phyloP scores from a whole-genome alignment of 2,888 invertebrate genomes.

The Cremastinae sp. region DNA sequence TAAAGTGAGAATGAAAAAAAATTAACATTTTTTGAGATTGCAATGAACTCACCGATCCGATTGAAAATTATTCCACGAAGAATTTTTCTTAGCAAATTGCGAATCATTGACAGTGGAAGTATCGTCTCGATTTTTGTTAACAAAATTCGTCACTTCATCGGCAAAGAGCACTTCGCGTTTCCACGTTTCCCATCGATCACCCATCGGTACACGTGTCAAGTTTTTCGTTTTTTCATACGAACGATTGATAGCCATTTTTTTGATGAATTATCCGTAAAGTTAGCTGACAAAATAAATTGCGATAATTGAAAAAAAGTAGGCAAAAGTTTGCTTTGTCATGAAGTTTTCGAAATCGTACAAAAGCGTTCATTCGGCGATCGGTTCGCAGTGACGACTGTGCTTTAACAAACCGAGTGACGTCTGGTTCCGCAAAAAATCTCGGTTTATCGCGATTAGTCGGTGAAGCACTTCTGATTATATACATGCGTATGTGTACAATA shows the following conservation, averaged over 20 bases:
- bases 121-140: conserved; percentile 33
- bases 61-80: conserved; percentile 26
- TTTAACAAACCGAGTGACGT: conserved; percentile 6
- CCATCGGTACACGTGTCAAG: conserved; percentile 52
- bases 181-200: conserved; percentile 59
- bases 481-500: not conserved
- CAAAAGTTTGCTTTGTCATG: not conserved
- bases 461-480: conserved; percentile 11
- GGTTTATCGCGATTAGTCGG: conserved; percentile 44
- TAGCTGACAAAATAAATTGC: not conserved
- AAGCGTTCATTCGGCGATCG: conserved; percentile 33
- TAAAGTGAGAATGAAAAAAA: conserved; percentile 17
- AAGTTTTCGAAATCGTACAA: not conserved
- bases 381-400: conserved; percentile 43
- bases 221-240: conserved; percentile 15
- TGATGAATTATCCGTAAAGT: conserved; percentile 9
- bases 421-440: conserved; percentile 28
- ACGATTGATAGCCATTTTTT: not conserved
- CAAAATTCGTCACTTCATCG: conserved; percentile 30
- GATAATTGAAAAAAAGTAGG: not conserved
- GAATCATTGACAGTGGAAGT: conserved; percentile 31
- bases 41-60: conserved; percentile 53
- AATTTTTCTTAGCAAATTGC: conserved; percentile 7
- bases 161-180: conserved; percentile 58
- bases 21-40: conserved; percentile 3